phyloP scores from a whole-genome alignment of 2,888 invertebrate genomes.

The Thymelicus lineola region DNA sequence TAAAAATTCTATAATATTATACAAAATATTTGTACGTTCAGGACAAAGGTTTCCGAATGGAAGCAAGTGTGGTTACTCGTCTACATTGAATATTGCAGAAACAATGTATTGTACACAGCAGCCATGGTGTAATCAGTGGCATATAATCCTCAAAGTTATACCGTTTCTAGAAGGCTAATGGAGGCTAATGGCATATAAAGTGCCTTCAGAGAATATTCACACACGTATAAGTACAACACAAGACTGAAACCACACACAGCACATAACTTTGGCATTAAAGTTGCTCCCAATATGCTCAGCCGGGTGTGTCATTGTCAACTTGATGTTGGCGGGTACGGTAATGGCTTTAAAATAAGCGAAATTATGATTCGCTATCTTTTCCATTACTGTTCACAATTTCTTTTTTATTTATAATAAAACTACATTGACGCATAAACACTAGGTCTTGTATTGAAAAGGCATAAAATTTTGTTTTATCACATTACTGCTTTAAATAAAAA shows the following conservation, averaged over 20 bases:
- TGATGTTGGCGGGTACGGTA: constrained; percentile 2
- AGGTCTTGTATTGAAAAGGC: too few relatives aligned
- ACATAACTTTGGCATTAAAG: not conserved
- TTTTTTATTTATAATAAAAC: too few relatives aligned
- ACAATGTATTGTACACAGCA: too few relatives aligned
- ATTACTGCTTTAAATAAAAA: too few relatives aligned
- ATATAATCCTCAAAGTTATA: not conserved
- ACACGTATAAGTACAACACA: constrained; percentile 4
- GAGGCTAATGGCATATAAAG: constrained; percentile 1
- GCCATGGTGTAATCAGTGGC: not conserved
- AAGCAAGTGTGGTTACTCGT: too few relatives aligned
- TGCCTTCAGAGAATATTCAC: constrained; percentile 9
- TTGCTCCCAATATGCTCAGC: constrained; percentile 13
- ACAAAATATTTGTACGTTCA: too few relatives aligned
- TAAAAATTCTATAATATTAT: too few relatives aligned
- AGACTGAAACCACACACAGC: not conserved
- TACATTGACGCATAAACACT: too few relatives aligned
- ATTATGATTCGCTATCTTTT: constrained; percentile 32
- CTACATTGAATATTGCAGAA: too few relatives aligned
- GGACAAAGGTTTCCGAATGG: too few relatives aligned
- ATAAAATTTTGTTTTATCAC: too few relatives aligned
- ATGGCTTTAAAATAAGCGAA: constrained; percentile 33
- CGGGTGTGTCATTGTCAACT: constrained; percentile 5
- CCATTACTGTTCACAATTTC: not conserved
- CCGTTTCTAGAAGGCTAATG: constrained; percentile 6